phyloP scores from a whole-genome alignment of 2,797 vertebrate species.

The Tangara arthus region DNA sequence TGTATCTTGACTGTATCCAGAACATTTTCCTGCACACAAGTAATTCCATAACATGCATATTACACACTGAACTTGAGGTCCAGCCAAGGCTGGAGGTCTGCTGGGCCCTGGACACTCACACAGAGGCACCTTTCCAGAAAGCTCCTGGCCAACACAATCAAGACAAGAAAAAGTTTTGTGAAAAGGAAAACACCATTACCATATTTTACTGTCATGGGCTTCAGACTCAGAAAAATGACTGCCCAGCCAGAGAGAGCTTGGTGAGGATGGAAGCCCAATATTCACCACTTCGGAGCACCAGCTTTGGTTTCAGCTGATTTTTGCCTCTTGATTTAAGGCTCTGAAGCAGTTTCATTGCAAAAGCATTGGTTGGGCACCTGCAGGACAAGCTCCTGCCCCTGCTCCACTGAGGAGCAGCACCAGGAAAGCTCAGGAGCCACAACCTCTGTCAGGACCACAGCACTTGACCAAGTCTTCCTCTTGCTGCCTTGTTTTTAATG shows the following conservation, averaged over 20 bases:
- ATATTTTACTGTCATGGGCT: neutral
- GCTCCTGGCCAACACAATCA: constrained; percentile 40
- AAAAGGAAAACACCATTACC: neutral
- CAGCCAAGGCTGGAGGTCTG: constrained; percentile 58
- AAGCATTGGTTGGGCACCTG: neutral
- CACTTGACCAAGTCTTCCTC: neutral
- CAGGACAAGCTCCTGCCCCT: neutral
- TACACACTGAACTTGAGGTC: constrained; percentile 43
- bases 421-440: neutral
- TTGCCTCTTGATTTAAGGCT: neutral
- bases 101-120: constrained; percentile 14
- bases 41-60: constrained; percentile 33
- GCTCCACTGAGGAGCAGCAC: neutral
- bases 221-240: neutral
- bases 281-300: neutral
- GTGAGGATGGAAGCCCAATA: neutral
- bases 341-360: neutral
- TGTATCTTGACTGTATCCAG: constrained; percentile 1
- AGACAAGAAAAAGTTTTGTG: neutral
- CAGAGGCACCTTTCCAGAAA: constrained; percentile 12
- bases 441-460: neutral
- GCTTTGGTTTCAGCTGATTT: neutral
- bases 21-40: constrained; percentile 29
- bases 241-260: neutral
- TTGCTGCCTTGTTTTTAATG: neutral